These are phyloP conservation scores for Epizoanthus illoricatus DNA, from an alignment of 92 coral and sea anemone species.

Conservation along the genomic window DNA sequence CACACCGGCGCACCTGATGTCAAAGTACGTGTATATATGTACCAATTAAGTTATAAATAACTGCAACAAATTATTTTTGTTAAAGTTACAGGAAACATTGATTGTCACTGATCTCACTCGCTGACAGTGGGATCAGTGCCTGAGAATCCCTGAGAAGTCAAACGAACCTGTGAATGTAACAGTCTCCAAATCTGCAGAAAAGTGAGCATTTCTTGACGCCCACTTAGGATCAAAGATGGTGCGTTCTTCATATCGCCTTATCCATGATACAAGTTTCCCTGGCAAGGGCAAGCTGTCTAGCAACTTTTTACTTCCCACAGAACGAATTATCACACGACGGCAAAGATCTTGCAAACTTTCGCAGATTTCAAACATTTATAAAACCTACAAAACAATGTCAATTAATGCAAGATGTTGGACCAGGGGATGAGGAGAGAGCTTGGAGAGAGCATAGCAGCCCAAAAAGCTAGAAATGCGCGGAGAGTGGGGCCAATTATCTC, in stretches of 20 bases:
- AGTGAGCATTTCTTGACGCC: conserved; percentile 60
- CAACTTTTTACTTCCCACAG: conserved; percentile 75
- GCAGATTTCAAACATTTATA: conserved; percentile 61
- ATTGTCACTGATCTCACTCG: too few relatives aligned
- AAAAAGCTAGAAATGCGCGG: too few relatives aligned
- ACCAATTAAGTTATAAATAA: too few relatives aligned
- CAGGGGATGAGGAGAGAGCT: too few relatives aligned
- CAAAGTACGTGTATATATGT: too few relatives aligned
- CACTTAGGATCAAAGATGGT: conserved; percentile 64
- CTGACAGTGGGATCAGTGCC: background rate
- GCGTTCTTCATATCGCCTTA: conserved; percentile 74
- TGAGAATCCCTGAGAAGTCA: background rate
- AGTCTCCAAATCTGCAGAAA: conserved; percentile 72
- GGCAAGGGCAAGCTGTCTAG: conserved; percentile 72
- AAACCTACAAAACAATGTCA: too few relatives aligned
- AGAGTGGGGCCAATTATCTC: too few relatives aligned
- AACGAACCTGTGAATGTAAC: conserved; percentile 75
- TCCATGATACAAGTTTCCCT: conserved; percentile 60
- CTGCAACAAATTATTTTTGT: too few relatives aligned
- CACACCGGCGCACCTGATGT: too few relatives aligned
- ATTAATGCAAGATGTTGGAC: too few relatives aligned
- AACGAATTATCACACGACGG: conserved; percentile 72
- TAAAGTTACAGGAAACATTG: too few relatives aligned
- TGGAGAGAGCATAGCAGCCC: too few relatives aligned
- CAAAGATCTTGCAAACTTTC: conserved; percentile 86